Conservation (phyloP, 2,797 vertebrate genomes). For the Melanogrammus aeglefinus region DNA sequence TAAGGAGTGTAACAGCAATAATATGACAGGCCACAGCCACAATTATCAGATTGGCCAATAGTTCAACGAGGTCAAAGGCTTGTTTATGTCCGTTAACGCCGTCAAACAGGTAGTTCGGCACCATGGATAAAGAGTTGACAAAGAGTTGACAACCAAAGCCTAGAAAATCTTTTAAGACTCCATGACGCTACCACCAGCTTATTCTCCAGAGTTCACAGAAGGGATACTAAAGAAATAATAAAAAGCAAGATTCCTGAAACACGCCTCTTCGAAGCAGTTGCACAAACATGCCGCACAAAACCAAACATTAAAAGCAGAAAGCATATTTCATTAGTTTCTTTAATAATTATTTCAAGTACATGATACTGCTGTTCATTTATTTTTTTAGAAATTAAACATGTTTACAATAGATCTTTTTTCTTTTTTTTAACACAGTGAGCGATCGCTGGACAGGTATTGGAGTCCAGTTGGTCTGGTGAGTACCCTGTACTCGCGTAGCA, state of each 20-base stretch:
- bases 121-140: not conserved
- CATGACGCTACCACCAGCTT: not conserved
- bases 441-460: conserved; percentile 49
- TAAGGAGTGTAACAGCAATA: not conserved
- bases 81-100: not conserved
- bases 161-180: not conserved
- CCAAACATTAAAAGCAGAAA: not conserved
- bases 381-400: conserved; percentile 62
- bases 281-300: not conserved
- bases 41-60: not conserved
- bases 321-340: conserved; percentile 68
- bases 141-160: not conserved
- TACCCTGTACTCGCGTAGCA: conserved; percentile 5
- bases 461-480: conserved; percentile 33
- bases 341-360: conserved; percentile 77
- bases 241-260: not conserved
- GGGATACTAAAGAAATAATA: not conserved
- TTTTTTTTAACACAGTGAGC: conserved; percentile 69
- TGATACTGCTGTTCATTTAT: conserved; percentile 44
- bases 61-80: not conserved
- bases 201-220: not conserved
- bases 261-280: not conserved
- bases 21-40: not conserved
- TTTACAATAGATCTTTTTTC: conserved; percentile 60
- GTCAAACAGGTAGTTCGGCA: not conserved